Conservation (phyloP, 2,797 vertebrate genomes). For the Crossoptilon crossoptilon region DNA sequence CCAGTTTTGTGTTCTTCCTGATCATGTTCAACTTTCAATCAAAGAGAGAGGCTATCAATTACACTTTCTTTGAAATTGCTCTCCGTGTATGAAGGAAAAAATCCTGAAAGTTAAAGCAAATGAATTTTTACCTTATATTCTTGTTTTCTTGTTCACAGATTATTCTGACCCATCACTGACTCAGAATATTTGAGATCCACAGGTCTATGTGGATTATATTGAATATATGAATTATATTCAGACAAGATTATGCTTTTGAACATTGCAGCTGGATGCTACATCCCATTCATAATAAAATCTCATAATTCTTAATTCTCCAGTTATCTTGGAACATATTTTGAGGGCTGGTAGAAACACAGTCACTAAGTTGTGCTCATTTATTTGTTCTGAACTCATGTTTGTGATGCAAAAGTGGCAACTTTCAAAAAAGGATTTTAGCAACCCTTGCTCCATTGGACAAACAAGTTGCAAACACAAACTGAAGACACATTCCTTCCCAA, state of each 20-base stretch:
- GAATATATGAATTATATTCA: neutral
- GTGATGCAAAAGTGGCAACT: neutral
- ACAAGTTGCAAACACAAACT: neutral
- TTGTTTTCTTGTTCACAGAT: neutral
- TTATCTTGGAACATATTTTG: neutral
- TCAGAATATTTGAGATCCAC: neutral
- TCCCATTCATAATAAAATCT: neutral
- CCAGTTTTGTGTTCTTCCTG: neutral
- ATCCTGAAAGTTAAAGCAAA: neutral
- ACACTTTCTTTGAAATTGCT: neutral
- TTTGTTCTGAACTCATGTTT: neutral
- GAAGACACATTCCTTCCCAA: neutral
- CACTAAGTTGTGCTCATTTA: neutral
- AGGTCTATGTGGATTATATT: neutral
- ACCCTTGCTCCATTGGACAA: neutral
- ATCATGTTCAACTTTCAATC: neutral
- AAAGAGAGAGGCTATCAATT: neutral
- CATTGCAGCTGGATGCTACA: neutral
- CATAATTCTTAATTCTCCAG: neutral
- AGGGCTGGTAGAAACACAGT: neutral
- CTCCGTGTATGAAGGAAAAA: neutral
- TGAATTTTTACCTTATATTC: neutral
- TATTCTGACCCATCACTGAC: neutral
- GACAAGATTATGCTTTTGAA: neutral
- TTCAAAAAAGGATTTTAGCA: neutral